Base-by-base conservation (phyloP, 2,797 vertebrate genomes). In the Enteromius paludinosus region DNA sequence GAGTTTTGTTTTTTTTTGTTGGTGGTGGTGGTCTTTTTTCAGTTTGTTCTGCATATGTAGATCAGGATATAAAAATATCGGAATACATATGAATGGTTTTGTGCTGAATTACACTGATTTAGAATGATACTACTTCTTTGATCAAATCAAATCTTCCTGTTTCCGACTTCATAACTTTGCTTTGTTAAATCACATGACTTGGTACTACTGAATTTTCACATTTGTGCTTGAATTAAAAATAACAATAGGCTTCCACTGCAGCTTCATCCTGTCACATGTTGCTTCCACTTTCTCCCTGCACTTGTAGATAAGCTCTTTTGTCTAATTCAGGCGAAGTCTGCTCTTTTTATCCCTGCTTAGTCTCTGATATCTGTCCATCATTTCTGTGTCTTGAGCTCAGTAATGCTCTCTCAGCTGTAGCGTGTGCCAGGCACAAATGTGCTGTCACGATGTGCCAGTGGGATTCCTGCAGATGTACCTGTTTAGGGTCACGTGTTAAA, bases 281-380 rank as follows among this genome's bases (percentile, higher is more conserved):
- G 89, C 81, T 90, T 92, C 90, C 87, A 92, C 89, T 91, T 92
- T 90, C 71, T 68, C 76, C 65, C 90, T 86, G 88, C 79, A 70
- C 17, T 49, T 68, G 68, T 62, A 82, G 87, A 72, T 94, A 93
- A 93, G 90, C 92, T 90, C 54, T 85, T 92, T 93, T 93, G 92
- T 91, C 91, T 90, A 92, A 93, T 89, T 90, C 83, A 89, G 81
- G 82, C 38, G 82, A 75, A 78, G 83, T 87, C 59, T 83, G 88
- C 90, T 88, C 87, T 89, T 85, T 87, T 92, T 89, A 90, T 90
- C 88, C 86, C 43, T 83, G 88, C 90, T 88, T 89, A 89, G 85
- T 88, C 81, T 88, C 85, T 90, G 86, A 91, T 79, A 56, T 80
- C 47, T 77, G 64, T 83, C 69, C 64, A 78, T 81, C 66, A 73